These are phyloP conservation scores for silkworm (Bombyx mori) DNA, from an alignment of 1,140 invertebrate genomes.

Conservation along the genomic window ASM3026992v2 NC_085135.1:4620501-4621000, in stretches of 20 bases:
- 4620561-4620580: conserved; percentile 20
- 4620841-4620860: conserved; percentile 19
- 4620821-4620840: conserved; percentile 18
- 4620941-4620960: conserved; percentile 7
- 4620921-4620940: conserved; percentile 13
- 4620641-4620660: conserved; percentile 21
- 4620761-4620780: conserved; percentile 14
- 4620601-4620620: conserved; percentile 18
- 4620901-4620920: conserved; percentile 3
- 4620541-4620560: conserved; percentile 16
- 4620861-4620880: conserved; percentile 14
- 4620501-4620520: conserved; percentile 24
- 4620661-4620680: conserved; percentile 12
- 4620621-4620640: conserved; percentile 16
- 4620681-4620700: conserved; percentile 19
- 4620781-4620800: conserved; percentile 18
- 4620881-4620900: conserved; percentile 11
- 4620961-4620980: conserved; percentile 14
- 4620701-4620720: conserved; percentile 10
- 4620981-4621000: conserved; percentile 7
- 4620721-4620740: too few species aligned
- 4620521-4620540: conserved; percentile 11
- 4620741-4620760: conserved; percentile 13
- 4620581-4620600: conserved; percentile 23
- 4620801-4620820: conserved; percentile 22